phyloP scores from a whole-genome alignment of 1,140 invertebrate species.

The Caenorhabditis tropicalis region DNA sequence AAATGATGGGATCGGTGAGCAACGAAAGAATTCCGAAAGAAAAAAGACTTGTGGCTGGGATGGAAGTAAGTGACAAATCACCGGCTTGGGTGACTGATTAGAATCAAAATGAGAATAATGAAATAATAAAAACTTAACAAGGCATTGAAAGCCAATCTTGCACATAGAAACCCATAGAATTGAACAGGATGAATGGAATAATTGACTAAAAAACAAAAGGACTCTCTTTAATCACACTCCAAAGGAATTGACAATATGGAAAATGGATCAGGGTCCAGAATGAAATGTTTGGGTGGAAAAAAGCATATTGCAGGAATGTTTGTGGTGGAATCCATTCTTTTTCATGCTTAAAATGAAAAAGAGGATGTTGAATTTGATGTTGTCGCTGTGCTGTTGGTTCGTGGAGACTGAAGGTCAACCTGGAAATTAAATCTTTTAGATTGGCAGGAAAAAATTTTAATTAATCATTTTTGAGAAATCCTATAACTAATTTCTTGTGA shows the following conservation, averaged over 20 bases:
- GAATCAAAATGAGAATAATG: neutral
- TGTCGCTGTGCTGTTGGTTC: conserved; percentile 32
- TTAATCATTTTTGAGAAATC: neutral
- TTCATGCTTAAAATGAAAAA: conserved; percentile 21
- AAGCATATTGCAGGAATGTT: neutral
- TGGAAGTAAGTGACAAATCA: conserved; percentile 35
- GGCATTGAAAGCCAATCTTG: conserved; percentile 13
- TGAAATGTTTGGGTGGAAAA: neutral
- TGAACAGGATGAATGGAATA: neutral
- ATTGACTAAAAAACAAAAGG: neutral
- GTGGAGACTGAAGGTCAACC: conserved; percentile 4
- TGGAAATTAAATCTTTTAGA: neutral
- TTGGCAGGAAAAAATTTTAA: neutral
- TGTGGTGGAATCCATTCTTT: neutral
- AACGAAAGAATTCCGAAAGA: neutral
- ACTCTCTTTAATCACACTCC: conserved; percentile 7
- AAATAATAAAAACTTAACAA: neutral
- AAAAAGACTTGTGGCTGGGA: conserved; percentile 31
- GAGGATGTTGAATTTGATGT: conserved; percentile 30
- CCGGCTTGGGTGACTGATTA: conserved; percentile 14
- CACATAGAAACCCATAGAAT: conserved; percentile 17
- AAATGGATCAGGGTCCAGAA: neutral
- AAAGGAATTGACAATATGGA: conserved; percentile 29
- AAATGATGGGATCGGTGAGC: conserved; percentile 25
- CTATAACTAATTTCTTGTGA: neutral